phyloP scores from a whole-genome alignment of 2,888 invertebrate genomes.

The Cosmia trapezina region DNA sequence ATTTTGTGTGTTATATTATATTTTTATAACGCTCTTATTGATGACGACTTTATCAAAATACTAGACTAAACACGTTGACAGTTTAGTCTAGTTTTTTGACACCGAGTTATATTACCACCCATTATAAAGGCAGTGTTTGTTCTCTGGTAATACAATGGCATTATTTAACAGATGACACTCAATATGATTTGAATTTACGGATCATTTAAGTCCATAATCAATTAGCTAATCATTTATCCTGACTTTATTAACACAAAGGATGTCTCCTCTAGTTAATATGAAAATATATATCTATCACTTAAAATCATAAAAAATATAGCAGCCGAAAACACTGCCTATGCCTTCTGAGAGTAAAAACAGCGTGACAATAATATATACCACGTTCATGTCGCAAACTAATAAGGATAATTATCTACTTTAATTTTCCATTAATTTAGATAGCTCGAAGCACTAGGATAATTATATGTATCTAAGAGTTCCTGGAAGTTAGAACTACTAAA shows the following conservation, averaged over 20 bases:
- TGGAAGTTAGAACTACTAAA: background rate
- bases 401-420: too few relatives aligned
- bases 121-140: background rate
- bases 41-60: background rate
- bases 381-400: too few relatives aligned
- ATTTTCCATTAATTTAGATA: background rate
- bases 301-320: too few relatives aligned
- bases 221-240: too few relatives aligned
- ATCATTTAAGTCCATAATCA: too few relatives aligned
- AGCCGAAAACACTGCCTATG: background rate
- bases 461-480: background rate
- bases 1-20: background rate
- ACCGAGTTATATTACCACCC: too few relatives aligned
- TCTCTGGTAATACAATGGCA: background rate
- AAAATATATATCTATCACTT: too few relatives aligned
- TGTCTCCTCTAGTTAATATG: too few relatives aligned
- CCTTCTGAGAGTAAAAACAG: background rate
- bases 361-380: background rate
- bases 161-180: too few relatives aligned
- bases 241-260: too few relatives aligned
- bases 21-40: background rate
- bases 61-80: background rate
- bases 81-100: background rate
- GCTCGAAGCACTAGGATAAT: constrained; percentile 9
- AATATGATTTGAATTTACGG: too few relatives aligned